These are phyloP conservation scores for Caranx ignobilis DNA, from an alignment of 2,113 vertebrate genomes.

Conservation along the genomic window DNA sequence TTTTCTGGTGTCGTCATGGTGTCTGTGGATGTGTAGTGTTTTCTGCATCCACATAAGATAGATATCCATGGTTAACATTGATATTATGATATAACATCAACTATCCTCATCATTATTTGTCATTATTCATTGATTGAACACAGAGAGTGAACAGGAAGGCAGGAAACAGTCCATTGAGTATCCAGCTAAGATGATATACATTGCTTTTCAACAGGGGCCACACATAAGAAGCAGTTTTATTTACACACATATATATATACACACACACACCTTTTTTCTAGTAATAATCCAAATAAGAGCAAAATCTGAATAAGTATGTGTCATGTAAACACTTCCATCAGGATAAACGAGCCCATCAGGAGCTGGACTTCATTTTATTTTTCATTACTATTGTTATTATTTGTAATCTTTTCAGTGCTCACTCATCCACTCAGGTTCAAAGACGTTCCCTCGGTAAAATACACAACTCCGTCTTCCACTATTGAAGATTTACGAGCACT, in stretches of 20 bases:
- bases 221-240: neutral
- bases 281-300: neutral
- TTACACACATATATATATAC: neutral
- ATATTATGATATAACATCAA: no score
- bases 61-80: no score
- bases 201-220: neutral
- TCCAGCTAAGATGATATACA: neutral
- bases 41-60: neutral
- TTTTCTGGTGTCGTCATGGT: no score
- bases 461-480: neutral
- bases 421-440: neutral
- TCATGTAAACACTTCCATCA: neutral
- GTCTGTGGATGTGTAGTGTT: neutral
- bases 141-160: neutral
- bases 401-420: neutral
- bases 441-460: neutral
- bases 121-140: no score
- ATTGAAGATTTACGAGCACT: neutral
- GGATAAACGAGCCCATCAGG: neutral
- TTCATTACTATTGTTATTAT: neutral
- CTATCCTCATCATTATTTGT: no score
- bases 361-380: neutral
- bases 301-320: neutral
- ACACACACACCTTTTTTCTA: neutral
- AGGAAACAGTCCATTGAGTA: neutral